These are phyloP conservation scores for Sebastes iracundus DNA, from an alignment of 2,797 vertebrate genomes.

Conservation along the genomic window DNA sequence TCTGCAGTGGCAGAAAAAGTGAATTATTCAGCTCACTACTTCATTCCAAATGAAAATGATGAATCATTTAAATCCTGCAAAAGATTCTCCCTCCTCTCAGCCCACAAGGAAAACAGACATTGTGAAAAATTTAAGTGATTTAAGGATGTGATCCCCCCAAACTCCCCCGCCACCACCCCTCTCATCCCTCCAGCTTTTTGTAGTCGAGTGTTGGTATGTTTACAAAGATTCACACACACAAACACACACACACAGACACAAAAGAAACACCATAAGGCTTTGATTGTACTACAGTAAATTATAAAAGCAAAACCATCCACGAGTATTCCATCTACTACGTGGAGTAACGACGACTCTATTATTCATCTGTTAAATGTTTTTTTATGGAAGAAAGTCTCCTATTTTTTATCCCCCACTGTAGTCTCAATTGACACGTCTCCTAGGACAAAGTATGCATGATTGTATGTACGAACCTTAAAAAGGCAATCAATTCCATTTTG, in stretches of 20 bases:
- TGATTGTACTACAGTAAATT: constrained; percentile 75
- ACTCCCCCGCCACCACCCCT: neutral
- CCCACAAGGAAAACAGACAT: constrained; percentile 70
- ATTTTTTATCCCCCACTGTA: constrained; percentile 16
- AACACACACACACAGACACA: constrained; percentile 32
- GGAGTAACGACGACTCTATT: constrained; percentile 30
- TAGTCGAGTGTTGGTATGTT: constrained; percentile 71
- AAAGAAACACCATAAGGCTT: constrained; percentile 57
- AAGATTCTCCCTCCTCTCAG: constrained; percentile 67
- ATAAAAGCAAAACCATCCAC: constrained; percentile 44
- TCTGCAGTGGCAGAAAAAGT: constrained; percentile 71
- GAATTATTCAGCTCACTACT: constrained; percentile 80
- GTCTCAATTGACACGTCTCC: constrained; percentile 23
- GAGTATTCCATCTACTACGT: constrained; percentile 26
- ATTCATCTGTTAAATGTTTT: constrained; percentile 48
- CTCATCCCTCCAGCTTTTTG: constrained; percentile 38
- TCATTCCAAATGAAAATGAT: constrained; percentile 80
- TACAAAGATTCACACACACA: constrained; percentile 59
- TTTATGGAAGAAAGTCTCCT: constrained; percentile 43
- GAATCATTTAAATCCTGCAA: constrained; percentile 79
- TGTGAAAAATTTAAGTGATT: constrained; percentile 69
- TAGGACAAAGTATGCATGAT: constrained; percentile 63
- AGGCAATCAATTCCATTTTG: constrained; percentile 43
- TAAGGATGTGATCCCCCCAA: constrained; percentile 43
- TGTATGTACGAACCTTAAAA: neutral